Evolutionary conservation across 2,797 vertebrate genomes (phyloP), one percentile per base, ranked within the genome.

Genomic region (Tadarida brasiliensis): DNA sequence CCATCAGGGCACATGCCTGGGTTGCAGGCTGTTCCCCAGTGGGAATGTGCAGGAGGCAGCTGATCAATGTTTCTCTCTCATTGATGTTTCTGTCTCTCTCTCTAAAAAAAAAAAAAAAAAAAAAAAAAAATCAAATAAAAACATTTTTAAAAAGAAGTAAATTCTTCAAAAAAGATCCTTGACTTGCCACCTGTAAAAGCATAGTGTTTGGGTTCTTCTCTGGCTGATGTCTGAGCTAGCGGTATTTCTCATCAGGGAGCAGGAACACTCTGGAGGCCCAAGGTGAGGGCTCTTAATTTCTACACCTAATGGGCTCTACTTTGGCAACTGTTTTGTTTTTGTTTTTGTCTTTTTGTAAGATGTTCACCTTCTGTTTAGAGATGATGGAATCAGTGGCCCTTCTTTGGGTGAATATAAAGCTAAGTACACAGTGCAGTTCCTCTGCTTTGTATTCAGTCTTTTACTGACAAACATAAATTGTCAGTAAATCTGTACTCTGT

Each of bases 251-350:
- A 35, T 11, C 35, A 15, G 86, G 73, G 65, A 84, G 44, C 2
- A 15, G 7, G 0, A 26, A 0, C 65, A 10, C 12, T 10, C 82
- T 7, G 76, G 54, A 16, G 51, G 2, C 2, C 2, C 28, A 2
- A 10, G 57, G 26, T 2, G 59, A 26, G 80, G 49, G 15, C 2
- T 2, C 61, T 78, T 26, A 28, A 6, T 47, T 83, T 59, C 6
- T 47, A 90, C 0, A 0, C 57, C 19, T 54, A n/a, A 44, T 2
- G 2, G 22, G 1, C 92, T 92, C 44, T 10, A 10, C 4, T 59
- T 17, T 4, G 47, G 44, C 83, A 51, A 0, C 2, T 67, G 14
- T 44, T 57, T 33, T 0, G 4, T 51, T 51, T 51, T 49, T 49
- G 47, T 49, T 6, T 51, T 51, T 51, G 10, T 51, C n/a, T 20